A percentile compares a stretch with the other conserved stretches of the same genome.
Conservation (phyloP, 2,888 invertebrate species). For the Drosophila suboccidentalis region DNA sequence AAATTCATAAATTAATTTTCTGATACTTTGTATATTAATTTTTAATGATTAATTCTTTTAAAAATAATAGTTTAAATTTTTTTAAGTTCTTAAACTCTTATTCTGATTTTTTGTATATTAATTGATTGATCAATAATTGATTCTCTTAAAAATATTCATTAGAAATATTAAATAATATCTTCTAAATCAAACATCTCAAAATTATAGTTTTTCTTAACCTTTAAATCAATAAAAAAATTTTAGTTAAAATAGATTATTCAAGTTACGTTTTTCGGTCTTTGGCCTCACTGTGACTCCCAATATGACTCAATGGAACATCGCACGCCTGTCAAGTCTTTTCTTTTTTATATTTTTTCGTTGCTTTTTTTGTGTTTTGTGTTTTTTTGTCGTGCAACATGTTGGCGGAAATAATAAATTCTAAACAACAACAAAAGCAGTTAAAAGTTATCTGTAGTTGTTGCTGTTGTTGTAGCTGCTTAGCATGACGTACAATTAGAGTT, state of each 20-base stretch:
- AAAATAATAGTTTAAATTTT: no score
- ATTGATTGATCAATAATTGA: no score
- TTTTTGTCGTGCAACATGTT: constrained; percentile 60
- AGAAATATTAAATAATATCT: no score
- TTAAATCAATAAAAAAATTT: no score
- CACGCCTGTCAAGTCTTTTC: constrained; percentile 51
- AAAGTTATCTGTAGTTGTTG: constrained; percentile 35
- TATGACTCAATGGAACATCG: constrained; percentile 57
- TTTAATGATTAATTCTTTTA: no score
- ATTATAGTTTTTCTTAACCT: no score
- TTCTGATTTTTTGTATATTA: no score
- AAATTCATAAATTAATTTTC: no score
- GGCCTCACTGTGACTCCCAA: constrained; percentile 12
- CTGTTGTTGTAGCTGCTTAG: constrained; percentile 35
- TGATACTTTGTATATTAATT: no score
- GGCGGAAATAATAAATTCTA: constrained; percentile 80
- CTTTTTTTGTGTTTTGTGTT: constrained; percentile 14
- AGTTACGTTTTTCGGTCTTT: neutral
- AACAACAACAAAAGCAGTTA: constrained; percentile 28
- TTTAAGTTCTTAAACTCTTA: no score
- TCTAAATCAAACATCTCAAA: no score
- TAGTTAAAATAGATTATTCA: neutral
- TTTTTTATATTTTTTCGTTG: constrained; percentile 24
- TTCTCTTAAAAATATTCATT: no score
- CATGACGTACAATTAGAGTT: constrained; percentile 46